Evolutionary conservation across 1,140 invertebrate genomes (phyloP).

Genomic region (Panulirus ornatus): DNA sequence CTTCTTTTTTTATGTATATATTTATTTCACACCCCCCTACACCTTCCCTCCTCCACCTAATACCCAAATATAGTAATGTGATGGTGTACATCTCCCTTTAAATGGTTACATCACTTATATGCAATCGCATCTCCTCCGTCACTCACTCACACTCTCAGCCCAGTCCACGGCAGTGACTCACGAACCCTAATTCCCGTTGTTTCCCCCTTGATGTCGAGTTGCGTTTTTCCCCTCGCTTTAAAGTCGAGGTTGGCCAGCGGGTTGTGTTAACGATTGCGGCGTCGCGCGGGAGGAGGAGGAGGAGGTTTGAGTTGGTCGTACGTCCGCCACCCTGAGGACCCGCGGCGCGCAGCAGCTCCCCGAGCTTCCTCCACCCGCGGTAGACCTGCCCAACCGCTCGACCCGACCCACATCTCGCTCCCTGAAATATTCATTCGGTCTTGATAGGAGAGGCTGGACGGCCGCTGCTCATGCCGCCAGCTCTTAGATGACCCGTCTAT

Average conservation of each 20-base stretch:
- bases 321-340: neutral
- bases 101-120: neutral
- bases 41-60: neutral
- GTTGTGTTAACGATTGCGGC: too few species aligned
- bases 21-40: too few species aligned
- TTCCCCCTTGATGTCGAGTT: too few species aligned
- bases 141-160: too few species aligned
- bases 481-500: constrained; percentile 9
- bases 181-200: too few species aligned
- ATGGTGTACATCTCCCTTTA: neutral
- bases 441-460: neutral
- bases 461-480: constrained; percentile 16
- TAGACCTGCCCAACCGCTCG: neutral
- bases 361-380: neutral
- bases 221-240: too few species aligned
- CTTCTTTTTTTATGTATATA: too few species aligned
- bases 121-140: neutral
- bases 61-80: constrained; percentile 23
- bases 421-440: constrained; percentile 23
- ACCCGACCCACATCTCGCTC: neutral
- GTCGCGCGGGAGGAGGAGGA: too few species aligned
- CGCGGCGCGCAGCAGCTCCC: neutral
- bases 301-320: neutral
- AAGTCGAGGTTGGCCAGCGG: too few species aligned
- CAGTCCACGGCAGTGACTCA: too few species aligned